Percentiles rank a stretch among this genome's conserved stretches.
Conservation (phyloP, 35 echinoderm and acorn worm genomes). For the Amphiura filiformis region DNA sequence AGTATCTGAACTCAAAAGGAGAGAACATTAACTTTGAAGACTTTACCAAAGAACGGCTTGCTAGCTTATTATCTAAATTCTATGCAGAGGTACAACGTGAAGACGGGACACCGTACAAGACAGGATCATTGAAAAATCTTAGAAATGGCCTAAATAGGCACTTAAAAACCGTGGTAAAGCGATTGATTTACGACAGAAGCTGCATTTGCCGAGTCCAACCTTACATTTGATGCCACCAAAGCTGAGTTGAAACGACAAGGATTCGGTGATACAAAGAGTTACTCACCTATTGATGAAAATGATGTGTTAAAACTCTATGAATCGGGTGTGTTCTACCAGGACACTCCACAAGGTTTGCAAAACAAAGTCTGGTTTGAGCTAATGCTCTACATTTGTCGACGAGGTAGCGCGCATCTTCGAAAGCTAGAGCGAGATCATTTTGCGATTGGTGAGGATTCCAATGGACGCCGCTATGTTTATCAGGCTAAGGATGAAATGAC, state of each 20-base stretch:
- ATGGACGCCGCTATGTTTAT: constrained; percentile 17
- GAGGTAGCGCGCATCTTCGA: constrained; percentile 25
- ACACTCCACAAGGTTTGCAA: constrained; percentile 5
- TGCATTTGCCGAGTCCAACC: not conserved
- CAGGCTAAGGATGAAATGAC: constrained; percentile 23
- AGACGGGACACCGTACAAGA: not conserved
- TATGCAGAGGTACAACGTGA: not conserved
- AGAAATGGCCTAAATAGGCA: not conserved
- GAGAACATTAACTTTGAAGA: not conserved
- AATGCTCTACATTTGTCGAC: constrained; percentile 38
- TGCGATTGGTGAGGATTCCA: not conserved
- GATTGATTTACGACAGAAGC: not conserved
- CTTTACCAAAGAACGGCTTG: not conserved
- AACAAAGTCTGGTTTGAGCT: constrained; percentile 42
- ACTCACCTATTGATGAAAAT: constrained; percentile 28
- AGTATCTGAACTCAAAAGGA: not conserved
- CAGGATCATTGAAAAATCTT: not conserved
- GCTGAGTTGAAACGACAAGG: constrained; percentile 13
- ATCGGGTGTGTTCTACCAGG: constrained; percentile 8
- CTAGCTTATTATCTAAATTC: not conserved
- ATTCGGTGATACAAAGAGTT: not conserved
- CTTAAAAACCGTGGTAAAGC: not conserved
- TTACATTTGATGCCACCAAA: constrained; percentile 5
- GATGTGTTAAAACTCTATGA: constrained; percentile 16
- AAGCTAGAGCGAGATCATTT: constrained; percentile 29